Evolutionary conservation across 2,888 invertebrate species (phyloP), one percentile per base, ranked within the genome.

Genomic region (Heliothis peltigera): DNA sequence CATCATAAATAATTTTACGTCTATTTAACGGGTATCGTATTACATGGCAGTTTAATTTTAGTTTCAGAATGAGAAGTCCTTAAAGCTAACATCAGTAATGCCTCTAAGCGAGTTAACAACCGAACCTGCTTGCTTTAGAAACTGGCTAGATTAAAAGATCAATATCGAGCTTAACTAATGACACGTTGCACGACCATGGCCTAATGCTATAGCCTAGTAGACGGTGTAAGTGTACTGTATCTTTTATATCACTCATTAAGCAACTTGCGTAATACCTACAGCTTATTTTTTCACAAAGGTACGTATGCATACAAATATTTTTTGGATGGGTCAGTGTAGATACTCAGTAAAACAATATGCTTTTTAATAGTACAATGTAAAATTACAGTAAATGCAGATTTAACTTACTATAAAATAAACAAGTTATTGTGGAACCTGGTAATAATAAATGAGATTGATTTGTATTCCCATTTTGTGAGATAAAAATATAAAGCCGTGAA

Each of bases 111-210:
- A 67, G 53, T 74, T 49, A 22, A 53, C n/a, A 51, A 19, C 17
- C 21, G 25, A 66, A 43, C 17, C 65, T 46, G 48, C 49, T 58
- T 67, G 58, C 39, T 58, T 12, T 39, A 44, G 53, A 67, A 70
- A 67, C 48, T 58, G 68, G 68, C 69, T 58, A 52, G 69, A 74
- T 70, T 70, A 68, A 68, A 74, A 68, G 56, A 75, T 70, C 52
- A 70, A 53, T 71, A 71, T 71, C 56, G 19, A 44, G 70, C 63
- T 56, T 32, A 49, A 25, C 42, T 75, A 62, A 68, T 68, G 54
- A 71, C 53, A 74, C 25, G 42, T 48, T 49, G 39, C 53, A 67
- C 52, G 43, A 44, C 69, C 22, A 44, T 44, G 55, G 48, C 53
- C 44, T 35, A 35, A n/a, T n/a, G n/a, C n/a, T n/a, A n/a, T n/a